Conservation (phyloP, 1,140 invertebrate genomes). For the Oryctes rhinoceros region DNA sequence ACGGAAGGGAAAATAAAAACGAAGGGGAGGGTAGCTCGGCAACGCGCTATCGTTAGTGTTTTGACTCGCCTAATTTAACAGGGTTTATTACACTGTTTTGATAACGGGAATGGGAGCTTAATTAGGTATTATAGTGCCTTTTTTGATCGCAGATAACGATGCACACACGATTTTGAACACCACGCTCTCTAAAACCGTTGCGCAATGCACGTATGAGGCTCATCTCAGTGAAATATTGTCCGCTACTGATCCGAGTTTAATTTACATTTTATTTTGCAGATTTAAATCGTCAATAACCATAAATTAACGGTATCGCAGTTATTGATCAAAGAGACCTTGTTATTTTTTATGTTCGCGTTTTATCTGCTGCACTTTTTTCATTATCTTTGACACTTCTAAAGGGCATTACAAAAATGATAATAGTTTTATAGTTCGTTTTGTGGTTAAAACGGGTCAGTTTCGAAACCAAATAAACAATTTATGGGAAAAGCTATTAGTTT, state of each 20-base stretch:
- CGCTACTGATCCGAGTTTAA: constrained; percentile 48
- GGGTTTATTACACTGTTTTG: constrained; percentile 46
- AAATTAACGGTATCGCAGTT: constrained; percentile 50
- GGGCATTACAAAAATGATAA: too few species aligned
- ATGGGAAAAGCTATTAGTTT: too few species aligned
- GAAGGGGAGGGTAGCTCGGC: neutral
- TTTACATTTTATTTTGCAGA: constrained; percentile 53
- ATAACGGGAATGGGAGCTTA: constrained; percentile 46
- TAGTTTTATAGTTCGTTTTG: too few species aligned
- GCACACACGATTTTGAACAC: constrained; percentile 1
- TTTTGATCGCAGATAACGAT: constrained; percentile 43
- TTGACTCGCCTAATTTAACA: constrained; percentile 45
- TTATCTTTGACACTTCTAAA: neutral
- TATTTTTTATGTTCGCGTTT: constrained; percentile 19
- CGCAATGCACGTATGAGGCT: neutral
- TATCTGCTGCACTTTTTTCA: neutral
- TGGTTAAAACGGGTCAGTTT: too few species aligned
- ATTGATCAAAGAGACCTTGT: constrained; percentile 43
- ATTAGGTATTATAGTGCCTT: constrained; percentile 47
- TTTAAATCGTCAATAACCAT: constrained; percentile 54
- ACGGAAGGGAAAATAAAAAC: constrained; percentile 7
- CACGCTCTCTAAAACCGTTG: neutral
- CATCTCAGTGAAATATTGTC: constrained; percentile 43
- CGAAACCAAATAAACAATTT: too few species aligned
- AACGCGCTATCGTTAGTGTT: neutral